phyloP scores from a whole-genome alignment of 1,140 invertebrate species.

The Orius insidiosus region DNA sequence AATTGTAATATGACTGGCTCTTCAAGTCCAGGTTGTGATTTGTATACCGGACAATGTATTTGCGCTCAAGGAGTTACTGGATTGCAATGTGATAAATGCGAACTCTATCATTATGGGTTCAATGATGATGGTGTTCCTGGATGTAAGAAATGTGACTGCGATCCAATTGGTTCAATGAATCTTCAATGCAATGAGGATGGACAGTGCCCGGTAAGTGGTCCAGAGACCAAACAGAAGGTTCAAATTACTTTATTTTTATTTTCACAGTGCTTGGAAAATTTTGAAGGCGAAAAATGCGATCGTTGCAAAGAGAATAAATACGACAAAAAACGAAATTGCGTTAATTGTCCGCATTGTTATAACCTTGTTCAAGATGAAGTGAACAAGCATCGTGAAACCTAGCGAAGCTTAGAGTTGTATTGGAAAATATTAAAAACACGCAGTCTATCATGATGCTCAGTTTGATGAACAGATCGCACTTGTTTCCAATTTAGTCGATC shows the following conservation, averaged over 20 bases:
- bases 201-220: conserved; percentile 52
- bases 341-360: conserved; percentile 85
- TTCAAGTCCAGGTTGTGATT: conserved; percentile 63
- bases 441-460: conserved; percentile 71
- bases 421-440: conserved; percentile 46
- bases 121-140: conserved; percentile 65
- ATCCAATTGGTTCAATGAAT: conserved; percentile 67
- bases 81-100: conserved; percentile 65
- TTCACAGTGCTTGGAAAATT: conserved; percentile 61
- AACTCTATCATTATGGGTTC: conserved; percentile 76
- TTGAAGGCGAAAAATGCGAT: conserved; percentile 79
- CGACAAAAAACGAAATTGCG: conserved; percentile 67
- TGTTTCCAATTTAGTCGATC: conserved; percentile 51
- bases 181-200: conserved; percentile 67
- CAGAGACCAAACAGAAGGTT: not conserved
- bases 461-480: conserved; percentile 58
- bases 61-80: conserved; percentile 75
- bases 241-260: conserved; percentile 9
- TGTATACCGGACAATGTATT: conserved; percentile 69
- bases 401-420: conserved; percentile 48
- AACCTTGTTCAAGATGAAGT: conserved; percentile 80
- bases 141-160: conserved; percentile 74
- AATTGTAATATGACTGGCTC: conserved; percentile 76
- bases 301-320: conserved; percentile 86
- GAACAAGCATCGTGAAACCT: conserved; percentile 55